A percentile compares a stretch with the other conserved stretches of the same genome.
phyloP scores from a whole-genome alignment of 92 coral and sea anemone species.

The Anthopleura xanthogrammica region DNA sequence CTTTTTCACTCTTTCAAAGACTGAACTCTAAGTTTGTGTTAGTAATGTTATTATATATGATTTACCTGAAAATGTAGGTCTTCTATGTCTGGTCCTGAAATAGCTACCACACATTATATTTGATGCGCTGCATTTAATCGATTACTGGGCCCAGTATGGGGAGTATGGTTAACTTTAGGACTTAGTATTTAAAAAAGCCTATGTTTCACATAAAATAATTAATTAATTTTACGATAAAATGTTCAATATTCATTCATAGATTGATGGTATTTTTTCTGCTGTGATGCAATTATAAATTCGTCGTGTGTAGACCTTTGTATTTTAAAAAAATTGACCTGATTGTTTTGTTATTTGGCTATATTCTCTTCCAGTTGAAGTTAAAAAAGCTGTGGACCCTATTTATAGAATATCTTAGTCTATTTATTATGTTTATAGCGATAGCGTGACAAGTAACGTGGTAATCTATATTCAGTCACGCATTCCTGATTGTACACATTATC shows the following conservation, averaged over 20 bases:
- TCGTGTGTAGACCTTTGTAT: neutral
- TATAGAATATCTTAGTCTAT: neutral
- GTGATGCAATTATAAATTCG: neutral
- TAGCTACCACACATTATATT: neutral
- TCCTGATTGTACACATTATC: neutral
- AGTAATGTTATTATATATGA: neutral
- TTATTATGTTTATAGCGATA: neutral
- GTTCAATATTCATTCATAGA: neutral
- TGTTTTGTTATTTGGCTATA: neutral
- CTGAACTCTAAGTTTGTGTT: slow-evolving; percentile 47
- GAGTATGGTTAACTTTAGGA: neutral
- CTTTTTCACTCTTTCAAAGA: slow-evolving; percentile 85
- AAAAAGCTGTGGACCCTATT: neutral
- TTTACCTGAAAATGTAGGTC: neutral
- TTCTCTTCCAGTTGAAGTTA: neutral
- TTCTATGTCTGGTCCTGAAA: neutral
- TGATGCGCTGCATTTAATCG: neutral
- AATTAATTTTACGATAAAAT: neutral
- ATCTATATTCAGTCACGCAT: neutral
- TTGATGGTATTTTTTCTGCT: neutral
- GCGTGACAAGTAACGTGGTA: neutral
- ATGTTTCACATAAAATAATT: neutral
- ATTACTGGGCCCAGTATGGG: neutral
- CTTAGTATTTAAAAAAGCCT: neutral
- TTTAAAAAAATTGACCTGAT: neutral